Base-by-base conservation (phyloP, 2,888 invertebrate genomes). In the Ellobium chinense region DNA sequence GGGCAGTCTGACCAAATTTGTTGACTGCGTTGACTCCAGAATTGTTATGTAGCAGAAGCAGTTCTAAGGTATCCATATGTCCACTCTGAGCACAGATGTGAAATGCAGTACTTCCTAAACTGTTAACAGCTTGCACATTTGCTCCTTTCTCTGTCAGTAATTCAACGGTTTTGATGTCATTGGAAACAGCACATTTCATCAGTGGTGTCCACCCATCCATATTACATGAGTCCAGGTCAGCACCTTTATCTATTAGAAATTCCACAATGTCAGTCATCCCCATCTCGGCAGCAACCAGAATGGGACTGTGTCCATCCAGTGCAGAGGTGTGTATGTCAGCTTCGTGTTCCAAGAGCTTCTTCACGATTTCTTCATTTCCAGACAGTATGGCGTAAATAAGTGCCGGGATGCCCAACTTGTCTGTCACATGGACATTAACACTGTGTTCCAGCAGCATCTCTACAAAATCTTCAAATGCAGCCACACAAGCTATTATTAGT, bases 261-360 rank as follows among this genome's bases (percentile, higher is more conserved):
- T 36, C 18, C n/a, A 72, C 36, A 24, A 60, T 72, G 56, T 72
- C 72, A 7, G 12, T 21, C 31, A 34, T 9, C 58, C 72, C 72
- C 36, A 24, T 36, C 2, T 24, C n/a, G n/a, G 72, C 34, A 72
- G 72, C 72, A 1, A 58, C 1, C 14, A n/a, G 46, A n/a, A 72
- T 29, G 31, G 58, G 36, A 36, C 18, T 36, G 12, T n/a, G 24
- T 31, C 56, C 56, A 12, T 56, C 34, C 9, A 31, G 2, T 2
- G 29, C 31, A 24, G 31, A 18, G 1, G 9, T 24, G 36, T 60
- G 29, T 12, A 72, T 36, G 24, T 36, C 58, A 18, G 72, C 72
- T 31, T 36, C 60, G 9, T 36, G 1, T 29, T 58, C 34, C 21
- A 58, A 37, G 9, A 72, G 56, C 1, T 34, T 36, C 60, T 56